A percentile compares a stretch with the other conserved stretches of the same genome.
Conservation (phyloP, 2,797 vertebrate genomes). For the Semaprochilodus insignis region DNA sequence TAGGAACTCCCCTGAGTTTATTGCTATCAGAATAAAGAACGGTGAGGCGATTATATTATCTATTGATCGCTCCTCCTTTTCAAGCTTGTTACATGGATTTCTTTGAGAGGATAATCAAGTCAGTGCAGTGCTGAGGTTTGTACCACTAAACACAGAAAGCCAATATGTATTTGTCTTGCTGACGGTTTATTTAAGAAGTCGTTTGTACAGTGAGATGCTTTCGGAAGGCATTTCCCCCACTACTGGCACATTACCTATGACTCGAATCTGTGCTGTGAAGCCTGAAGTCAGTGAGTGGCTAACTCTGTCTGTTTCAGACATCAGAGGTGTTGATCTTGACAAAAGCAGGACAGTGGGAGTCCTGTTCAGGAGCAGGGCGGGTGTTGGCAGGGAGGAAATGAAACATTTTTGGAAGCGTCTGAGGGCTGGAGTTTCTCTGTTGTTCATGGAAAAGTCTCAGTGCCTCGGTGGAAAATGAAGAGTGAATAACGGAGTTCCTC, state of each 20-base stretch:
- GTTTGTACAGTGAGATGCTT: neutral
- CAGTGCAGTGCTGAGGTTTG: slow-evolving; percentile 6
- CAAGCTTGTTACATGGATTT: slow-evolving; percentile 16
- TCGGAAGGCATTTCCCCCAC: neutral
- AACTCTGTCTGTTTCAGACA: neutral
- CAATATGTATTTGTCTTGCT: neutral
- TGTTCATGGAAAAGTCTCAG: slow-evolving; percentile 36
- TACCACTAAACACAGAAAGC: neutral
- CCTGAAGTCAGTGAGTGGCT: neutral
- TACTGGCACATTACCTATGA: neutral
- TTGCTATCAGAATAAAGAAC: neutral
- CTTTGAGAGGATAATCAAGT: slow-evolving; percentile 13
- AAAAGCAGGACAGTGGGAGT: slow-evolving; percentile 3
- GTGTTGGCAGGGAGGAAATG: slow-evolving; percentile 42
- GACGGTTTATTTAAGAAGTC: neutral
- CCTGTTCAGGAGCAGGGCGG: slow-evolving; percentile 34
- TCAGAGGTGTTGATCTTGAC: neutral
- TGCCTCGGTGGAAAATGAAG: slow-evolving; percentile 51
- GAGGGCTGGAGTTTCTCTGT: slow-evolving; percentile 41
- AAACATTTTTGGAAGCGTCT: slow-evolving; percentile 44
- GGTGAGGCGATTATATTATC: neutral
- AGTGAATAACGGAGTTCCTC: slow-evolving; percentile 34
- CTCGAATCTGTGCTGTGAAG: neutral
- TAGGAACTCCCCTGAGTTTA: neutral
- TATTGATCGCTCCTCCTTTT: slow-evolving; percentile 19